Percentiles rank a stretch among this genome's conserved stretches.
Conservation (phyloP, 2,113 vertebrate genomes). For the Scomber japonicus region DNA sequence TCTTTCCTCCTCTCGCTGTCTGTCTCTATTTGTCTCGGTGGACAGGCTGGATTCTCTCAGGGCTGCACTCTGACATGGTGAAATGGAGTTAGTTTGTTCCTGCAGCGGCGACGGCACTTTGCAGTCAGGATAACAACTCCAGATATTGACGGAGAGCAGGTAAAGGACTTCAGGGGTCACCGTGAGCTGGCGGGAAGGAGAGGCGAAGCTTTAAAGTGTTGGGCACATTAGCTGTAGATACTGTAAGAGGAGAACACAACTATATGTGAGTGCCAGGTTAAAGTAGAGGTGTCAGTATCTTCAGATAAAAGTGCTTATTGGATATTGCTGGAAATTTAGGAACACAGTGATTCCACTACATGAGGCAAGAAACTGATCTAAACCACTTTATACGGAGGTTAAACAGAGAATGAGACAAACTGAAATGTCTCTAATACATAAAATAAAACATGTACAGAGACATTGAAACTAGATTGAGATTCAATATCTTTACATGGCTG, state of each 20-base stretch:
- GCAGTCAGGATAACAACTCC: slow-evolving; percentile 72
- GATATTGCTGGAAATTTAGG: neutral
- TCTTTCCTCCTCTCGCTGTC: slow-evolving; percentile 55
- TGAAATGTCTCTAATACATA: no score
- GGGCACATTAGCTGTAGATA: slow-evolving; percentile 30
- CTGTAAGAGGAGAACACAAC: neutral
- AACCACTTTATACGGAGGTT: no score
- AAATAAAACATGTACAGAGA: no score
- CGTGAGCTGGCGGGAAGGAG: slow-evolving; percentile 18
- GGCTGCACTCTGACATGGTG: slow-evolving; percentile 70
- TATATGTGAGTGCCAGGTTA: neutral
- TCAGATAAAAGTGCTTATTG: neutral
- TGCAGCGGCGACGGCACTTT: slow-evolving; percentile 63
- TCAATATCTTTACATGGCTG: no score
- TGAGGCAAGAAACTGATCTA: neutral
- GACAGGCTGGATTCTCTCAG: slow-evolving; percentile 75
- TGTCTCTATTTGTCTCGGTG: slow-evolving; percentile 77
- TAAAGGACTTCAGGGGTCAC: slow-evolving; percentile 61
- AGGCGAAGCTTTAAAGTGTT: slow-evolving; percentile 22
- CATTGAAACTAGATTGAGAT: no score
- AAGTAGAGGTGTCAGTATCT: neutral
- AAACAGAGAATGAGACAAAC: no score
- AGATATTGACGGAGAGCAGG: slow-evolving; percentile 59
- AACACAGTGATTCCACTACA: neutral
- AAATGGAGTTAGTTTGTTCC: slow-evolving; percentile 77